phyloP scores from a whole-genome alignment of 2,797 vertebrate species.

The Simalia tracyae region DNA sequence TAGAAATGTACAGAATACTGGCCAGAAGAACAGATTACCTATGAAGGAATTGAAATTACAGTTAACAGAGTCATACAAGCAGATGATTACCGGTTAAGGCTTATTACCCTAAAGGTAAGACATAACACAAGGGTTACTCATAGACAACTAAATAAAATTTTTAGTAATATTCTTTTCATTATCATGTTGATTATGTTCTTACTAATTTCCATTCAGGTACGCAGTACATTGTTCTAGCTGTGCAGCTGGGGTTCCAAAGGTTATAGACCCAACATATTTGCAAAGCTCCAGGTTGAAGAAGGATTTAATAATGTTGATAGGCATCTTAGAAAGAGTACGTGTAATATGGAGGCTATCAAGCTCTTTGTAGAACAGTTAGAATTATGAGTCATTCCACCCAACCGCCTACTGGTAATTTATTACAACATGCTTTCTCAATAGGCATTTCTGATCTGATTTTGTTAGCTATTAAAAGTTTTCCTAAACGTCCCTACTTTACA shows the following conservation, averaged over 20 bases:
- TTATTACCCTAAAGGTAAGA: constrained; percentile 92
- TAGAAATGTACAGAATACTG: constrained; percentile 99
- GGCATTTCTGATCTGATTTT: neutral
- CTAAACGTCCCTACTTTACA: neutral
- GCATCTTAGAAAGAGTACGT: neutral
- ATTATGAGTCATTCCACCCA: constrained; percentile 44
- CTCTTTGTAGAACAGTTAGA: neutral
- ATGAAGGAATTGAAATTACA: constrained; percentile 89
- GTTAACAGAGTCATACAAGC: constrained; percentile 88
- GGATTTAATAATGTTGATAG: neutral
- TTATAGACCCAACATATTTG: neutral
- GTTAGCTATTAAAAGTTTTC: neutral
- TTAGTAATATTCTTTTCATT: constrained; percentile 13
- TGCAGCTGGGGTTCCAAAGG: neutral
- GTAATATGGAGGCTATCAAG: constrained; percentile 25
- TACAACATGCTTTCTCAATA: neutral
- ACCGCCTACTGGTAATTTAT: constrained; percentile 11
- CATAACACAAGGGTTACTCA: constrained; percentile 18
- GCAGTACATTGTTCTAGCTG: neutral
- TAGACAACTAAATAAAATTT: neutral
- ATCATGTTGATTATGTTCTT: neutral
- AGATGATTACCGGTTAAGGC: constrained; percentile 93
- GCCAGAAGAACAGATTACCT: constrained; percentile 90
- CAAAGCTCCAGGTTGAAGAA: neutral
- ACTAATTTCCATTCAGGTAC: neutral